Evolutionary conservation across 1,140 invertebrate species (phyloP).

Genomic region (Teleopsis dalmanni): DNA sequence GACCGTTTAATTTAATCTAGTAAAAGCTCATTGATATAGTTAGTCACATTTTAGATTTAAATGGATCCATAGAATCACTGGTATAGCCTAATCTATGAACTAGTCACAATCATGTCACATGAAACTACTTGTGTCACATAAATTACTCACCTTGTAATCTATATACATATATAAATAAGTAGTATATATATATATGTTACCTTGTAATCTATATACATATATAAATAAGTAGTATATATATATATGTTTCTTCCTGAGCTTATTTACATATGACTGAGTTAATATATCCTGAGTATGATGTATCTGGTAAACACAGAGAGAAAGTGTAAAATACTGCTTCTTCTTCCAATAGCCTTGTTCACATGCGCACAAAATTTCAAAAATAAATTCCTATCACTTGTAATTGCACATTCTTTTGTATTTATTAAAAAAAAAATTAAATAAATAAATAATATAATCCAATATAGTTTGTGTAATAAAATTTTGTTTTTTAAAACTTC

Average conservation of each 20-base stretch:
- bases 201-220: too few relatives aligned
- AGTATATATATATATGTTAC: too few relatives aligned
- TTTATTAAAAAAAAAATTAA: not conserved
- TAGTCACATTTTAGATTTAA: too few relatives aligned
- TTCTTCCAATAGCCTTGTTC: not conserved
- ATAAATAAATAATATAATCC: not conserved
- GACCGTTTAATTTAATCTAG: too few relatives aligned
- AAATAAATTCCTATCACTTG: not conserved
- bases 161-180: too few relatives aligned
- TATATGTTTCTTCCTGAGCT: not conserved
- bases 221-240: not conserved
- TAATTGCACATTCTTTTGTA: not conserved
- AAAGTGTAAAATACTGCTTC: not conserved
- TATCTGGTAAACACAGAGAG: not conserved
- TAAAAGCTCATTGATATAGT: too few relatives aligned
- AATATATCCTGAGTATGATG: not conserved
- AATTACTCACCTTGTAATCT: too few relatives aligned
- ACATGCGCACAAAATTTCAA: not conserved
- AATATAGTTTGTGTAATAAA: not conserved
- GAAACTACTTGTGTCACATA: too few relatives aligned
- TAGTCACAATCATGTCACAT: too few relatives aligned
- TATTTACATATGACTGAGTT: not conserved
- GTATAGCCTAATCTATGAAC: too few relatives aligned
- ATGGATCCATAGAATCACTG: too few relatives aligned
- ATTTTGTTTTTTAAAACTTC: not conserved